Conservation (phyloP, 2,113 vertebrate genomes). For the Antidorcas marsupialis region DNA sequence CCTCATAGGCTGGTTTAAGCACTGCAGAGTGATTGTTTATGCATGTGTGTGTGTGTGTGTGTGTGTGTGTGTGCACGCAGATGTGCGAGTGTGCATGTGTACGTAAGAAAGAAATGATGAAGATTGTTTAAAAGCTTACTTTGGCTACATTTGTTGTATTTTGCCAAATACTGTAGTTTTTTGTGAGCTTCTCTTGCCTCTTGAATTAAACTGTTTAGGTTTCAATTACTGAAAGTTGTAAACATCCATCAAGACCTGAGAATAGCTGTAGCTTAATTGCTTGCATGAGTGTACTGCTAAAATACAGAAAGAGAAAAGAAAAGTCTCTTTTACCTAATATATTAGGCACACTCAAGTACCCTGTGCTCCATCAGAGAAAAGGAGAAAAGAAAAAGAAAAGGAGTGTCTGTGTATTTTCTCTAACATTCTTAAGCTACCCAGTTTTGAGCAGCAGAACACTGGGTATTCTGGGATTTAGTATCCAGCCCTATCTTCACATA, state of each 20-base stretch:
- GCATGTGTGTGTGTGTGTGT: background rate
- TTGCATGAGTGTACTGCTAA: background rate
- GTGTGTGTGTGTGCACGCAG: fast-evolving
- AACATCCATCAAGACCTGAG: background rate
- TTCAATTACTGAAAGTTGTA: background rate
- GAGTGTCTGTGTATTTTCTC: background rate
- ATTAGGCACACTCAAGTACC: background rate
- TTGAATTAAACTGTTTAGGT: conserved; percentile 13
- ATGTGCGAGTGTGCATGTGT: background rate
- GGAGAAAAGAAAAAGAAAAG: background rate
- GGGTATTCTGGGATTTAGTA: background rate
- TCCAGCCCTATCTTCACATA: background rate
- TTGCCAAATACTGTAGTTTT: background rate
- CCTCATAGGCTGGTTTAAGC: background rate
- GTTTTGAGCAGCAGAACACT: background rate
- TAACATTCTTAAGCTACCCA: background rate
- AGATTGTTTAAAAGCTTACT: conserved; percentile 7
- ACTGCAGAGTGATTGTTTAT: background rate
- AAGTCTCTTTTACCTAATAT: background rate
- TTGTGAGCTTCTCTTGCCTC: conserved; percentile 20
- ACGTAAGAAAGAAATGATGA: background rate
- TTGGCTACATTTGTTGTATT: background rate
- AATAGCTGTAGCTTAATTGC: background rate
- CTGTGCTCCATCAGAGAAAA: background rate
- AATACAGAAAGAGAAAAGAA: background rate